Conservation (phyloP, 2,888 invertebrate genomes). For the Ephialtes manifestator region DNA sequence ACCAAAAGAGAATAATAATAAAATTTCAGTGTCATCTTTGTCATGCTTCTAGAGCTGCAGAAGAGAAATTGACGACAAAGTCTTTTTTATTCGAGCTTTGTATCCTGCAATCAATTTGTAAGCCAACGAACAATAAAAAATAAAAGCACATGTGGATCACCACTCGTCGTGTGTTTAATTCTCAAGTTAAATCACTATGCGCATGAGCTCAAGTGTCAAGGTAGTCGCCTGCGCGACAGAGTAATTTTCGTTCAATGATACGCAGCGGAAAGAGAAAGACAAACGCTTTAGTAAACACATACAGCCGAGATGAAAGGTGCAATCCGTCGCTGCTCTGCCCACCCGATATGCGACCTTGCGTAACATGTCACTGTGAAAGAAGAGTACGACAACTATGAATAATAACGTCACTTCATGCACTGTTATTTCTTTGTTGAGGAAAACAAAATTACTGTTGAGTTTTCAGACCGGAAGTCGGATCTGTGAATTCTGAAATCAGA, state of each 20-base stretch:
- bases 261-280: slow-evolving; percentile 37
- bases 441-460: no score
- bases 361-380: not conserved
- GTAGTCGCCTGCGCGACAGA: slow-evolving; percentile 15
- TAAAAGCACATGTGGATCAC: slow-evolving; percentile 1
- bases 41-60: not conserved
- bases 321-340: slow-evolving; percentile 38
- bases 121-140: slow-evolving; percentile 28
- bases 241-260: slow-evolving; percentile 66
- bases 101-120: slow-evolving; percentile 40
- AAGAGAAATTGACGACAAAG: not conserved
- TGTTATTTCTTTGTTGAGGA: no score
- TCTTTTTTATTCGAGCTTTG: not conserved
- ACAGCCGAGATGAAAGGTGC: slow-evolving; percentile 40
- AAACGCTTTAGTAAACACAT: slow-evolving; percentile 27
- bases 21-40: not conserved
- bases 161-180: not conserved
- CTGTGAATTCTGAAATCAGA: no score
- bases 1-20: not conserved
- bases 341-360: slow-evolving; percentile 44
- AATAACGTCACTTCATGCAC: no score
- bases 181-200: slow-evolving; percentile 29
- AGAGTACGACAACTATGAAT: not conserved
- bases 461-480: no score
- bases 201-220: slow-evolving; percentile 33